phyloP scores from a whole-genome alignment of 2,797 vertebrate genomes.

The Glossophaga mutica region DNA sequence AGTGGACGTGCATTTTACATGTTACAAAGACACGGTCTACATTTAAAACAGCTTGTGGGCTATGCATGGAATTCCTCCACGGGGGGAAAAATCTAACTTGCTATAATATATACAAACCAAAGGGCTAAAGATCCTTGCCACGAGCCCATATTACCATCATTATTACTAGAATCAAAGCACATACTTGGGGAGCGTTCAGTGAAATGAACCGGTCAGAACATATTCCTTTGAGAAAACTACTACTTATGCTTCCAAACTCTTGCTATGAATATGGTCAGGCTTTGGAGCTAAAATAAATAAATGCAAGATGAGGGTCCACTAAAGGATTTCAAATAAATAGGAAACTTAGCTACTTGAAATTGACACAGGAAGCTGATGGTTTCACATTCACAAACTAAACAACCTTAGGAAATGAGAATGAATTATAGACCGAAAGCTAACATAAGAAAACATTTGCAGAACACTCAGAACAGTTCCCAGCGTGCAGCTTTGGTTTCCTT shows the following conservation, averaged over 20 bases:
- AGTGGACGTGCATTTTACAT: not conserved
- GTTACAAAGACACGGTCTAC: not conserved
- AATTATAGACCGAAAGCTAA: not conserved
- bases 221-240: not conserved
- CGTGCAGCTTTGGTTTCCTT: slow-evolving; percentile 22
- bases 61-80: not conserved
- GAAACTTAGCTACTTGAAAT: slow-evolving; percentile 38
- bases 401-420: slow-evolving; percentile 39
- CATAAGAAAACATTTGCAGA: not conserved
- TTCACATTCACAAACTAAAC: slow-evolving; percentile 38
- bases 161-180: not conserved
- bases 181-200: not conserved
- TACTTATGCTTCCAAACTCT: not conserved
- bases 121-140: not conserved
- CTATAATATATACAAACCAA: not conserved
- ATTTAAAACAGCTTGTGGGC: not conserved
- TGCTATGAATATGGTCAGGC: slow-evolving; percentile 16
- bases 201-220: not conserved
- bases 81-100: not conserved
- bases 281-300: slow-evolving; percentile 49
- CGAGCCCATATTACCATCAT: not conserved
- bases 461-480: not conserved
- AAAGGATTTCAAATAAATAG: slow-evolving; percentile 58
- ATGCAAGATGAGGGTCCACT: slow-evolving; percentile 13
- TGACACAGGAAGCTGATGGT: slow-evolving; percentile 49